Evolutionary conservation across 2,888 invertebrate species (phyloP).

Genomic region (Phymatocera aterrima): DNA sequence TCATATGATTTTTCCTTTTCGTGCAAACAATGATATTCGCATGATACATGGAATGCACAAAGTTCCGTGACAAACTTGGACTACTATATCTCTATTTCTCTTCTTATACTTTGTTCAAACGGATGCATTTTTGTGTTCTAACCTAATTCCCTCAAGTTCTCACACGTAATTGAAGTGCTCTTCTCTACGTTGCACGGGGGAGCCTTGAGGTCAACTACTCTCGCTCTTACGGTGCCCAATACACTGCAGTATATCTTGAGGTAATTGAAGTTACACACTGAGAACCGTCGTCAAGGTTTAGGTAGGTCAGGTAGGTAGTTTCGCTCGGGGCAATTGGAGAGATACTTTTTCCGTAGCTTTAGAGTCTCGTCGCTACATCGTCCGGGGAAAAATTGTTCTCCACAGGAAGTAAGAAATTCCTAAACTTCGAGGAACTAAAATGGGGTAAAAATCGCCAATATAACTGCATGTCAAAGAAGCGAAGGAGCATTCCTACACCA

Average conservation of each 20-base stretch:
- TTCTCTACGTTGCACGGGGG: neutral
- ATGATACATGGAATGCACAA: too few species aligned
- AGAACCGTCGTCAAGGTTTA: slow-evolving; percentile 1
- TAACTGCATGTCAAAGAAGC: neutral
- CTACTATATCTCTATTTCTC: too few species aligned
- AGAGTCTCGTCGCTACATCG: neutral
- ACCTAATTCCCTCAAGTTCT: neutral
- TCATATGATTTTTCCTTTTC: too few species aligned
- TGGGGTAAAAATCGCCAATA: neutral
- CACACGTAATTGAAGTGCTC: neutral
- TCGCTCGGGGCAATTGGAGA: neutral
- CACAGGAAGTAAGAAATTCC: too few species aligned
- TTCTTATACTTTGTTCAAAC: too few species aligned
- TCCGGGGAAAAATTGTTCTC: neutral
- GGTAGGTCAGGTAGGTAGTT: slow-evolving; percentile 33
- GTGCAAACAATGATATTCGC: too few species aligned
- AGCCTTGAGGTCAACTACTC: neutral
- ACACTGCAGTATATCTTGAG: neutral
- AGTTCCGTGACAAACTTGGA: too few species aligned
- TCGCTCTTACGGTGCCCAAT: neutral
- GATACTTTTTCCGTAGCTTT: too few species aligned
- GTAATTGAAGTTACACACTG: neutral
- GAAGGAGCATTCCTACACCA: neutral
- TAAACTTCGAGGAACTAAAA: too few species aligned
- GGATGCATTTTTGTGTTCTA: too few species aligned